A percentile compares a stretch with the other conserved stretches of the same genome.
Conservation (phyloP, 2,797 vertebrate species). For the Anabacerthia variegaticeps region DNA sequence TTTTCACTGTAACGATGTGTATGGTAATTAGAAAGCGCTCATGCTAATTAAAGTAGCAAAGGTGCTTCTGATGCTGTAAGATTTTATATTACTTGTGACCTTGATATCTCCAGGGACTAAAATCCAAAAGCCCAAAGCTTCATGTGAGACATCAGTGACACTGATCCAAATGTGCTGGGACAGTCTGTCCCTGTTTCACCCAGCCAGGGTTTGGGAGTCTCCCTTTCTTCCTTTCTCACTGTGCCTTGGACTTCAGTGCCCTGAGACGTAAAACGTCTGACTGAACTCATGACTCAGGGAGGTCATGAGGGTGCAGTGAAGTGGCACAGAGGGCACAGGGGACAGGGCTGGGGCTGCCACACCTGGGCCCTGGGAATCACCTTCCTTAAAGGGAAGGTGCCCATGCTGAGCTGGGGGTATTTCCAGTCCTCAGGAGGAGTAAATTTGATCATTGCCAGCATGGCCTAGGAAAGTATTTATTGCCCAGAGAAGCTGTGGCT, state of each 20-base stretch:
- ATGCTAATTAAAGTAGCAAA: neutral
- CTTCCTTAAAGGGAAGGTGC: neutral
- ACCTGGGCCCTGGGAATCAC: neutral
- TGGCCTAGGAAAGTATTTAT: neutral
- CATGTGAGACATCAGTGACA: accelerated
- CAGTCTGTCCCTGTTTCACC: neutral
- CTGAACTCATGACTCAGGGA: neutral
- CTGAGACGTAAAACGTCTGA: neutral
- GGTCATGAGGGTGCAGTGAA: neutral
- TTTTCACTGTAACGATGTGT: neutral
- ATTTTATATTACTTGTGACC: neutral
- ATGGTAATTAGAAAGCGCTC: neutral
- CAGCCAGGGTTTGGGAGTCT: neutral
- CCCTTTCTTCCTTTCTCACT: neutral
- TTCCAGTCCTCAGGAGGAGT: neutral
- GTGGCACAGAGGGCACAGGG: neutral
- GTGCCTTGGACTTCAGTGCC: neutral
- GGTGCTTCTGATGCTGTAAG: neutral
- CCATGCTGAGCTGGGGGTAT: accelerated
- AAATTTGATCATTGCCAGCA: neutral
- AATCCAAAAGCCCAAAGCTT: neutral
- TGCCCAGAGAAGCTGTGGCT: neutral
- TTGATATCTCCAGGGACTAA: neutral
- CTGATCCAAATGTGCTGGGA: neutral
- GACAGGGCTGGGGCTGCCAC: neutral